A percentile compares a stretch with the other conserved stretches of the same genome.
Conservation (phyloP, 2,113 vertebrate genomes). For the Psilopsiagon aymara region DNA sequence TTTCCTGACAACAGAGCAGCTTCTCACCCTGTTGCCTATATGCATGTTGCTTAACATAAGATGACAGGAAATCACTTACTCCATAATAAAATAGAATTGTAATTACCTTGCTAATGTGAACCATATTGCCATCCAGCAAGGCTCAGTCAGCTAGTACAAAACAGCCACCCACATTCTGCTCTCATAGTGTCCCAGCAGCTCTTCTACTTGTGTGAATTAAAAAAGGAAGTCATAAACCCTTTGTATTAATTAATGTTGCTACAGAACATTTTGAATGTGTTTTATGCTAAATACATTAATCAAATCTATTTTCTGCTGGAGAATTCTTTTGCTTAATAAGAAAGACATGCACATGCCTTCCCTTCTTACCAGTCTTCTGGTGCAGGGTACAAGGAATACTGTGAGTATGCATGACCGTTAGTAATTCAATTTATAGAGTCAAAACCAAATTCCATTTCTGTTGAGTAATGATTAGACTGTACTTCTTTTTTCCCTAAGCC, state of each 20-base stretch:
- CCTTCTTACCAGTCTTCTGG: not conserved
- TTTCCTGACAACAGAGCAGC: not conserved
- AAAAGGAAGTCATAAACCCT: not conserved
- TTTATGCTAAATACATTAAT: slow-evolving; percentile 8
- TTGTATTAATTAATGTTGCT: slow-evolving; percentile 16
- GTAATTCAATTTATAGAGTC: slow-evolving; percentile 15
- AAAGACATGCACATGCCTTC: not conserved
- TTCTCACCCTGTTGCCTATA: not conserved
- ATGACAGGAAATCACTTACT: not conserved
- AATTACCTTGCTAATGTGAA: not conserved
- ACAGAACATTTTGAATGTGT: not conserved
- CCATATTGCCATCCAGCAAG: not conserved
- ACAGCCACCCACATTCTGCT: not conserved
- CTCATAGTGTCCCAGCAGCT: not conserved
- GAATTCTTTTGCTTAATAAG: slow-evolving; percentile 6
- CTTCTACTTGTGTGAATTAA: not conserved
- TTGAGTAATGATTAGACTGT: not conserved
- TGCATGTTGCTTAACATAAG: not conserved
- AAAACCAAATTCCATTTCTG: not conserved
- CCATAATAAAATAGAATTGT: not conserved
- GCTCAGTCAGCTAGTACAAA: not conserved
- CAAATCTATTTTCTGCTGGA: not conserved
- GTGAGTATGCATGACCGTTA: not conserved
- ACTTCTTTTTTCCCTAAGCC: not conserved
- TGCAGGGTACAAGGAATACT: not conserved